Conservation (phyloP, 2,888 invertebrate species). For the Tineola bisselliella region DNA sequence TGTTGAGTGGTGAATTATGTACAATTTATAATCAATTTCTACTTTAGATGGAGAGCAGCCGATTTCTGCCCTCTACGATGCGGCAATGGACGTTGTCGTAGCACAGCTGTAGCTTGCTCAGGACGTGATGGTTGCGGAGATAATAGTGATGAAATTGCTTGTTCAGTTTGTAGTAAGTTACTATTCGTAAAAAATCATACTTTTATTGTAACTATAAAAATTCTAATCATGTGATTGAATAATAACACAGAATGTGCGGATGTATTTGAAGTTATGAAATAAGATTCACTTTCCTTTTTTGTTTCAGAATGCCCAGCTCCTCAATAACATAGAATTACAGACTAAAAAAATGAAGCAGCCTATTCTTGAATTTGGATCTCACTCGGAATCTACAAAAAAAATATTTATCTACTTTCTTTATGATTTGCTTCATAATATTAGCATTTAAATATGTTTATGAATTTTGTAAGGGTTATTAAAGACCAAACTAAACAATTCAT, state of each 20-base stretch:
- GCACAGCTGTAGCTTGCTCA: slow-evolving; percentile 89
- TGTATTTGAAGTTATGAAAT: background rate
- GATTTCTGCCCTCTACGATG: slow-evolving; percentile 85
- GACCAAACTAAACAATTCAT: no score
- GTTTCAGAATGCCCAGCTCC: slow-evolving; percentile 67
- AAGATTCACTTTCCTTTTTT: slow-evolving; percentile 16
- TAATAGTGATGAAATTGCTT: slow-evolving; percentile 86
- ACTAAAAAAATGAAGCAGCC: background rate
- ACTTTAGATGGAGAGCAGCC: slow-evolving; percentile 52
- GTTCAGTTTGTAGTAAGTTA: slow-evolving; percentile 87
- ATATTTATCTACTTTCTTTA: no score
- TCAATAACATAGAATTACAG: slow-evolving; percentile 17
- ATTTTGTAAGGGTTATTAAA: no score
- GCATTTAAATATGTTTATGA: no score
- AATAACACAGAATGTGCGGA: background rate
- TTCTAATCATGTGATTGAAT: no score
- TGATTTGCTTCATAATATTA: no score
- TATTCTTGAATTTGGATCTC: background rate
- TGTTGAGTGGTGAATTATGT: background rate
- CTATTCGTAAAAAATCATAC: no score
- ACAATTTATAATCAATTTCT: slow-evolving; percentile 11
- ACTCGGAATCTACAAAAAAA: background rate
- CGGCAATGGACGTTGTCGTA: slow-evolving; percentile 86
- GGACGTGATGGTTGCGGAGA: slow-evolving; percentile 93
- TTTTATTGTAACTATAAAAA: no score